Conservation (phyloP, 2,888 invertebrate species). For the Blastobasis adustella region DNA sequence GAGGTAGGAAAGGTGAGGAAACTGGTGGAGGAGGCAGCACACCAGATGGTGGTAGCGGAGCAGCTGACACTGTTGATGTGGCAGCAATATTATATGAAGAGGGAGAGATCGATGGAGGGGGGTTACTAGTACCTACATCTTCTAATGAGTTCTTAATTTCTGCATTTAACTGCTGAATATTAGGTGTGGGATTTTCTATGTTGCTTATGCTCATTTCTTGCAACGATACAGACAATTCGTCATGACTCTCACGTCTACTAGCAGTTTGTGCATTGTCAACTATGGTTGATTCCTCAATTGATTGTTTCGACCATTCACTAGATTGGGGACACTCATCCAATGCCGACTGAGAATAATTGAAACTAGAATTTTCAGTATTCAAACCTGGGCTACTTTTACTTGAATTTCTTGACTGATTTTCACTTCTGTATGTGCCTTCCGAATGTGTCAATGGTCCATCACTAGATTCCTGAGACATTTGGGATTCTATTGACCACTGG, state of each 20-base stretch:
- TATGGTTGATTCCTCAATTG: constrained; percentile 32
- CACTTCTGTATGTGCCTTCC: constrained; percentile 76
- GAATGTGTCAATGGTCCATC: constrained; percentile 76
- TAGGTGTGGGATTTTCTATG: constrained; percentile 33
- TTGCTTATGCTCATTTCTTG: constrained; percentile 53
- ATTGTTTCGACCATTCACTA: constrained; percentile 43
- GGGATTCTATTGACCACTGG: constrained; percentile 80
- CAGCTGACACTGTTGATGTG: background rate
- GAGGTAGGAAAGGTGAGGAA: constrained; percentile 10
- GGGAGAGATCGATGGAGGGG: constrained; percentile 24
- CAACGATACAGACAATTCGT: constrained; percentile 47
- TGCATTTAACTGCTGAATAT: constrained; percentile 20
- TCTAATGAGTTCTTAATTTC: constrained; percentile 15
- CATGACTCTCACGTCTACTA: constrained; percentile 38
- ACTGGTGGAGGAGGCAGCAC: constrained; percentile 10
- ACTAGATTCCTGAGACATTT: constrained; percentile 79
- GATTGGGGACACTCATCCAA: constrained; percentile 40
- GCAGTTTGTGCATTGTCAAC: constrained; percentile 28
- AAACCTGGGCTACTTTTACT: constrained; percentile 62
- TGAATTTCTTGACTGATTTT: constrained; percentile 72
- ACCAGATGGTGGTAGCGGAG: background rate
- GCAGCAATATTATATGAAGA: constrained; percentile 10
- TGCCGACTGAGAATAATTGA: constrained; percentile 47
- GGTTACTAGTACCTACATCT: constrained; percentile 8
- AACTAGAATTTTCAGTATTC: constrained; percentile 54